A percentile compares a stretch with the other conserved stretches of the same genome.
These are phyloP conservation scores for Malurus splendens DNA, from an alignment of 2,797 vertebrate species.

Conservation along the genomic window DNA sequence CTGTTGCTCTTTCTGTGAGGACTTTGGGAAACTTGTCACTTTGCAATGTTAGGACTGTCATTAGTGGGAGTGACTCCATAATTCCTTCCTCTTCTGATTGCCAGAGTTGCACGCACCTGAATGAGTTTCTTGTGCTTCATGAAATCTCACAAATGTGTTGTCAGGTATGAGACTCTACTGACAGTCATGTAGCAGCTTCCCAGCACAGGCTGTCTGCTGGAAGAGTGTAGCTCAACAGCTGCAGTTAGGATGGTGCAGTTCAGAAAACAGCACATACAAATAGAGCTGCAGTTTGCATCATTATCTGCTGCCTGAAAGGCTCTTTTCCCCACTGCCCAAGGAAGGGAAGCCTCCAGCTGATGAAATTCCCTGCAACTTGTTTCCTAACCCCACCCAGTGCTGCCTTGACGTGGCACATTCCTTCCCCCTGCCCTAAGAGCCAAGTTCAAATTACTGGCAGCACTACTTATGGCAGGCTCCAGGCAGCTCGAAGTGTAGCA, in stretches of 20 bases:
- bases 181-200: not conserved
- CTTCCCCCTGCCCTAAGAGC: not conserved
- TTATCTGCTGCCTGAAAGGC: not conserved
- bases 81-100: not conserved
- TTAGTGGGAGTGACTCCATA: not conserved
- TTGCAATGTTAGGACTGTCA: not conserved
- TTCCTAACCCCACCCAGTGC: not conserved
- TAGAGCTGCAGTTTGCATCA: not conserved
- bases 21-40: not conserved
- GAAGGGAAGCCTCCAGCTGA: not conserved
- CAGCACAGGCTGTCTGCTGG: not conserved
- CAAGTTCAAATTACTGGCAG: not conserved
- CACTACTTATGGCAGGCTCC: not conserved
- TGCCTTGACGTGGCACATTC: not conserved
- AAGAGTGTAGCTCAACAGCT: not conserved
- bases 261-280: not conserved
- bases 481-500: accelerated
- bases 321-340: not conserved
- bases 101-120: not conserved
- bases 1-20: not conserved
- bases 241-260: not conserved
- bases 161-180: not conserved
- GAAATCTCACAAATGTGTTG: not conserved
- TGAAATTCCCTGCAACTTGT: not conserved
- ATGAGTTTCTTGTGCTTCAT: not conserved